Base-by-base conservation (phyloP, 2,888 invertebrate species). In the Nomada goodeniana region DNA sequence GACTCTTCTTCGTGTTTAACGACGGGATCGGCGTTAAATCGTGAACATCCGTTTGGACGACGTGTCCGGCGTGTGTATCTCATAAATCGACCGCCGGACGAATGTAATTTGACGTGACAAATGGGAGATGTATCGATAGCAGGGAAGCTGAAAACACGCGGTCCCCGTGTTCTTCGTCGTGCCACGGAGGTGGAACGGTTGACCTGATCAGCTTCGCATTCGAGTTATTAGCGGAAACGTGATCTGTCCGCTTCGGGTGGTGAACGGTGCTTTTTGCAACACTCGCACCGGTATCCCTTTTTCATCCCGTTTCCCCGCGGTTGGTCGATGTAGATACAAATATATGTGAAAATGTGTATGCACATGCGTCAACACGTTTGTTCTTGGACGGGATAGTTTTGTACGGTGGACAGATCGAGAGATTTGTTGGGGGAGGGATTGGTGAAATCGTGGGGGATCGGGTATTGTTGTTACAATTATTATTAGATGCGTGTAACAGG, bases 71-170 rank as follows among this genome's bases (percentile, higher is more conserved):
- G 72, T 80, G 72, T 80, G 89, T 82, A 87, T 89, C 90, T 91
- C 91, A 91, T 92, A 92, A 92, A 92, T 92, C 91, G 90, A 82
- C 86, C 88, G 82, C 75, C 77, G 82, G 85, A 86, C 86, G 87
- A 86, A 88, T 87, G 89, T 88, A 91, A 91, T 92, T 92, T 91
- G 91, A 92, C 92, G 90, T 91, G 92, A 92, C 92, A 92, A 92
- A 92, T 90, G 91, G 92, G 89, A 91, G 91, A 91, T 91, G 92
- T 90, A 90, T 91, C 91, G 91, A 92, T 91, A 91, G 86, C 88
- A 79, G 73, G 70, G 72, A 65, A 79, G 82, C 82, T 88, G 89
- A 89, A 90, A 91, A 89, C 90, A 89, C 90, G 88, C 89, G 83
- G 63, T 63, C 55, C 55, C 87, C 78, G 78, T 87, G 86, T 90